Evolutionary conservation across 1,140 invertebrate species (phyloP), one percentile per base, ranked within the genome.

Genomic region (Drosophila lacertosa): DNA sequence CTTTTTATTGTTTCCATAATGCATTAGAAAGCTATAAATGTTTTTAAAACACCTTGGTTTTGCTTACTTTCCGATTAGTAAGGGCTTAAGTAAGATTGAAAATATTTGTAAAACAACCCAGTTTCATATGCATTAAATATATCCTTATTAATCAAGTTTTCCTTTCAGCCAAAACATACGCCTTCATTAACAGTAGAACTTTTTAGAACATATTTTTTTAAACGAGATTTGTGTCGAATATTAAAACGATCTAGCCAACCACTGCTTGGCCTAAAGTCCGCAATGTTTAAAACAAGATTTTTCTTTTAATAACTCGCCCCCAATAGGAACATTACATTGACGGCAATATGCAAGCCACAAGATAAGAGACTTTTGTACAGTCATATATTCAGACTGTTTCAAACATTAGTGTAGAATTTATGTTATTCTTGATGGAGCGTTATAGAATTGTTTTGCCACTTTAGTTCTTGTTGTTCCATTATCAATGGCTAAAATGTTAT

Each of bases 291-390:
- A 20, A 44, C 18, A 44, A 44, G 40, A 16, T 22, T 44, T 44
- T 44, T 44, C 18, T 22, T 44, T 22, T n/a, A n/a, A 20, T 20
- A 44, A 22, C 40, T n/a, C n/a, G n/a, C n/a, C 5, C 40, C 15
- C 40, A 44, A 20, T 44, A 16, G 40, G 15, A 54, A 54, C 24
- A 32, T 51, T 32, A 35, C 51, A 37, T 37, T 54, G 15, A 37
- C 26, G 51, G 51, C 51, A 55, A 18, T 55, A 33, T 7, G 29
- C 18, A 24, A 55, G 7, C 33, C 51, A 55, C 35, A 55, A 35
- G 4, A 39, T 13, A 4, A 55, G 33, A 39, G 33, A 33, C 35
- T 55, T 39, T 39, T 55, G 33, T 39, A 39, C n/a, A 39, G 37
- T 39, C 18, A 13, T 13, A 18, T 39, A 55, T 55, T 55, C 51